phyloP scores from a whole-genome alignment of 2,888 invertebrate genomes.

The Caenorhabditis panamensis region DNA sequence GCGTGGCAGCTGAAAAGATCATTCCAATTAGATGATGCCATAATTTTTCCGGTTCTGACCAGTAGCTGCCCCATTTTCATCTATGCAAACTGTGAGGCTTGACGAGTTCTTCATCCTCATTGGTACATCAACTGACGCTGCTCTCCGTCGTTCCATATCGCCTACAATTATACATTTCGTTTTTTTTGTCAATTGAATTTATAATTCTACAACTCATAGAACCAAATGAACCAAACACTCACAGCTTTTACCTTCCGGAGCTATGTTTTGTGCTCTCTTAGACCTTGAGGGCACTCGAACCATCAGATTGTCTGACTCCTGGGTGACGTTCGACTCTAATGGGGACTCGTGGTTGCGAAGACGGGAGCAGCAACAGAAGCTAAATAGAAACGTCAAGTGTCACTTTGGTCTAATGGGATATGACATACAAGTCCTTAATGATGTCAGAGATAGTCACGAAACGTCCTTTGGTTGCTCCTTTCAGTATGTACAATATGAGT shows the following conservation, averaged over 20 bases:
- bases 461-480: constrained; percentile 61
- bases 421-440: constrained; percentile 42
- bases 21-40: not conserved
- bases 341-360: constrained; percentile 33
- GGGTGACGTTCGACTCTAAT: constrained; percentile 46
- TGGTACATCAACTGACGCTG: constrained; percentile 54
- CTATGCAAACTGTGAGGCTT: constrained; percentile 43
- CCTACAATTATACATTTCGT: constrained; percentile 6
- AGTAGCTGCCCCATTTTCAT: constrained; percentile 49
- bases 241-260: constrained; percentile 54
- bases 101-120: constrained; percentile 42
- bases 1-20: constrained; percentile 29
- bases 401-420: not conserved
- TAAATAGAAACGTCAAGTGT: constrained; percentile 4
- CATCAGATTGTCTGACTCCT: constrained; percentile 48
- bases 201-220: constrained; percentile 10
- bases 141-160: constrained; percentile 42
- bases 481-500: constrained; percentile 68
- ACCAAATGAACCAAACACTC: constrained; percentile 41
- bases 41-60: constrained; percentile 10
- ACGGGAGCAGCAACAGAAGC: constrained; percentile 55
- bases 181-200: not conserved
- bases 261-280: constrained; percentile 34
- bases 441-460: constrained; percentile 55
- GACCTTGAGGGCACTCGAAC: constrained; percentile 36